These are phyloP conservation scores for Tragelaphus buxtoni DNA, from an alignment of 2,113 vertebrate species.

Conservation along the genomic window DNA sequence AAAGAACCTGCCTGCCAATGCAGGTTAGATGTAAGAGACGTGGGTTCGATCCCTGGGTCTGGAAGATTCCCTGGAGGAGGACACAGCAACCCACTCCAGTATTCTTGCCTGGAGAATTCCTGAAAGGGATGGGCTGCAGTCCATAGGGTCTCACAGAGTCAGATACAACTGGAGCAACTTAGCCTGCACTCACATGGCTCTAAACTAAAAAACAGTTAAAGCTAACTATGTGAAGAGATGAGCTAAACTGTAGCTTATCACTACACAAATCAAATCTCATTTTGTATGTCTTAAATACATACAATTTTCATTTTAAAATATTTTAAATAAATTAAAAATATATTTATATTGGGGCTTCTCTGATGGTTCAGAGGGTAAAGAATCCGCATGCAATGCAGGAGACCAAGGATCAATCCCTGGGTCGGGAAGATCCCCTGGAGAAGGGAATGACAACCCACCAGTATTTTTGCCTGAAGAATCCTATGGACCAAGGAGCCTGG, in stretches of 20 bases:
- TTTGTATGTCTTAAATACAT: neutral
- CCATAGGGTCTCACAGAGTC: neutral
- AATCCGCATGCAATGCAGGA: fast-evolving
- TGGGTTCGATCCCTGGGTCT: neutral
- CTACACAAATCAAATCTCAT: neutral
- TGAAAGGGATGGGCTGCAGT: neutral
- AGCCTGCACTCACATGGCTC: neutral
- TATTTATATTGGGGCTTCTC: neutral
- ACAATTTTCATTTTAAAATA: neutral
- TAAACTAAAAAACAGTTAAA: neutral
- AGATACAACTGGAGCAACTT: neutral
- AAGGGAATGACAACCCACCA: neutral
- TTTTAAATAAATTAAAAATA: neutral
- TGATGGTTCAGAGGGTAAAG: neutral
- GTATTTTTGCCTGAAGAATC: neutral
- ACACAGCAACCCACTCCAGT: neutral
- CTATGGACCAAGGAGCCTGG: neutral
- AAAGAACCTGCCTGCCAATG: neutral
- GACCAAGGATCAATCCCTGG: neutral
- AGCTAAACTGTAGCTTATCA: neutral
- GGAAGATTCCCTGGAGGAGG: neutral
- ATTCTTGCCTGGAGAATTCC: neutral
- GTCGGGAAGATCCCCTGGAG: neutral
- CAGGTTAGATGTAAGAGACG: neutral
- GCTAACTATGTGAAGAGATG: neutral